A percentile compares a stretch with the other conserved stretches of the same genome.
Conservation (phyloP, 1,140 invertebrate species). For the Euschistus heros region DNA sequence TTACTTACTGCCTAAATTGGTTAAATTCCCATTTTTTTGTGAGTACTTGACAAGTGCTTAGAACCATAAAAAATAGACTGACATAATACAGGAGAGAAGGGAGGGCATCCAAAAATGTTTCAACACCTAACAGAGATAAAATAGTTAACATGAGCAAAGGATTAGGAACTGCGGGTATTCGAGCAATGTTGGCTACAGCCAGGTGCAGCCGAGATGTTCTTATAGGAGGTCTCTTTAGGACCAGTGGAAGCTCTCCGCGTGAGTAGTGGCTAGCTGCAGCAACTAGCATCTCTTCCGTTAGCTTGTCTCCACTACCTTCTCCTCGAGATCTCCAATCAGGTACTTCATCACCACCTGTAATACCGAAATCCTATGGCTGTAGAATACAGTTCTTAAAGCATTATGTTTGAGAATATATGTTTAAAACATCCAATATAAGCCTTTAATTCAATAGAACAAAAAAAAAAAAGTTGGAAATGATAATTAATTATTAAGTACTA, state of each 20-base stretch:
- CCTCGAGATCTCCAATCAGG: constrained; percentile 33
- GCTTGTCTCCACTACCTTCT: constrained; percentile 51
- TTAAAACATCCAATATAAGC: no score
- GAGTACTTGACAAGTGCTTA: constrained; percentile 37
- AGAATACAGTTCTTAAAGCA: no score
- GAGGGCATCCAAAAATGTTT: constrained; percentile 34
- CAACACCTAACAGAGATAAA: constrained; percentile 30
- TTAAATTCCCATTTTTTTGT: constrained; percentile 31
- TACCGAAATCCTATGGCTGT: not conserved
- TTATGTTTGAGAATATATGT: no score
- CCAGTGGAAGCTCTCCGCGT: constrained; percentile 60
- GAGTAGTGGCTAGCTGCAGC: constrained; percentile 70
- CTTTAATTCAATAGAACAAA: not conserved
- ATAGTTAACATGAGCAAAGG: not conserved
- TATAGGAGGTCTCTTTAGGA: constrained; percentile 60
- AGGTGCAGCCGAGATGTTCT: not conserved
- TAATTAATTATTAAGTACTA: no score
- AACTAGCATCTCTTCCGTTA: constrained; percentile 68
- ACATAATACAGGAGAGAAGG: constrained; percentile 37
- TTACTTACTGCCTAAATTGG: constrained; percentile 31
- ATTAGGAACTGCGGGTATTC: not conserved
- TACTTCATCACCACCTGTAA: constrained; percentile 10
- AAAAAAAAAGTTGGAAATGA: no score
- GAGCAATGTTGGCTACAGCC: not conserved
- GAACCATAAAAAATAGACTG: constrained; percentile 35